phyloP scores from a whole-genome alignment of 2,797 vertebrate species.

The Heterohyrax brucei region DNA sequence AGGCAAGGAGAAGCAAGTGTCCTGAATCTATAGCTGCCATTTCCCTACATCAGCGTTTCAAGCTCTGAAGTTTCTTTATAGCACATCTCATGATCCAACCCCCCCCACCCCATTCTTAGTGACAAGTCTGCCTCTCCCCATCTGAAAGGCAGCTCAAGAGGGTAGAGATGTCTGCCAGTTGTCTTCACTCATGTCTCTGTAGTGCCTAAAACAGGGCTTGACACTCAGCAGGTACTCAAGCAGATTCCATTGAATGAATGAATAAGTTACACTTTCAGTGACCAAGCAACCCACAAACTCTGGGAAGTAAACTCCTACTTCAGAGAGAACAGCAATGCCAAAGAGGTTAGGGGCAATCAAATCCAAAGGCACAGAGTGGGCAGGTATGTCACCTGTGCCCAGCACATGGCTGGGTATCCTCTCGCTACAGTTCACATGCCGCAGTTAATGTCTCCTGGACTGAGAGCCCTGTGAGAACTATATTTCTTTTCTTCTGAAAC shows the following conservation, averaged over 20 bases:
- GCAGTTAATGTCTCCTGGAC: neutral
- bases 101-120: neutral
- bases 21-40: neutral
- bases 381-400: neutral
- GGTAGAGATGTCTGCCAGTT: neutral
- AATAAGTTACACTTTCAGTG: neutral
- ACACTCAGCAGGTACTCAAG: neutral
- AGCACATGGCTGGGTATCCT: neutral
- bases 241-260: neutral
- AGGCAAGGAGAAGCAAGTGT: neutral
- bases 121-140: neutral
- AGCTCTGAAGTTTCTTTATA: neutral
- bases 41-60: fast-evolving
- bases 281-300: neutral
- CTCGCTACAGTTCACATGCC: fast-evolving
- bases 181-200: neutral
- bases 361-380: neutral
- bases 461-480: neutral
- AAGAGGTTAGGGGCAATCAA: neutral
- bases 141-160: neutral
- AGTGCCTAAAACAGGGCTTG: neutral
- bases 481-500: neutral
- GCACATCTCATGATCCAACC: neutral
- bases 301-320: neutral
- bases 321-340: neutral